A percentile compares a stretch with the other conserved stretches of the same genome.
Evolutionary conservation across 2,888 invertebrate species (phyloP).

Genomic region (Pherbina coryleti): DNA sequence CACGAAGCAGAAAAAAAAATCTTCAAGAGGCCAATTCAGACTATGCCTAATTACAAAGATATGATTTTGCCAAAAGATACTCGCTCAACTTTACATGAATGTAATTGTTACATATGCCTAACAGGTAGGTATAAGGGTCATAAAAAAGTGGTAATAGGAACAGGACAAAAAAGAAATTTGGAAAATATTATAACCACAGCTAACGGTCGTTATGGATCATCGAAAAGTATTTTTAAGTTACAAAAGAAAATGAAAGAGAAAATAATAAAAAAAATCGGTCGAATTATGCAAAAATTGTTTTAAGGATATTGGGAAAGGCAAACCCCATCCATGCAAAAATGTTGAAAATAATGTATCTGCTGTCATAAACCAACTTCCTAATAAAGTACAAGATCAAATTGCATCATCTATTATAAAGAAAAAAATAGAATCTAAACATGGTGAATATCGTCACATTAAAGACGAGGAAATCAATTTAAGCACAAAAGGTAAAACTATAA

Average conservation of each 20-base stretch:
- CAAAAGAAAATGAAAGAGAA: neutral
- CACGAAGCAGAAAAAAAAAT: neutral
- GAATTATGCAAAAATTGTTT: neutral
- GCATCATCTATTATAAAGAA: neutral
- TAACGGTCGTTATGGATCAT: neutral
- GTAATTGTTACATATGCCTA: neutral
- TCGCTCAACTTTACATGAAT: neutral
- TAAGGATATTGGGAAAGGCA: neutral
- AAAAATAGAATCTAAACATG: neutral
- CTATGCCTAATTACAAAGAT: neutral
- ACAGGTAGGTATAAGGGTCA: neutral
- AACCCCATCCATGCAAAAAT: neutral
- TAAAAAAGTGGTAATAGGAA: too few species aligned
- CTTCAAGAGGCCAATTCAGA: neutral
- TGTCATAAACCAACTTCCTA: neutral
- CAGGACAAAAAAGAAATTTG: neutral
- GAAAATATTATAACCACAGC: neutral
- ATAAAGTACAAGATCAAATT: neutral
- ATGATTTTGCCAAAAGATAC: neutral
- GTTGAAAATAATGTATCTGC: too few species aligned
- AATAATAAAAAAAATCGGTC: neutral
- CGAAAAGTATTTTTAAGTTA: neutral
- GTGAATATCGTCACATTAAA: neutral
- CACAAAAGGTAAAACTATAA: neutral
- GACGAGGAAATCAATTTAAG: neutral